Evolutionary conservation across 2,888 invertebrate species (phyloP).

Genomic region (Parochlus steinenii): DNA sequence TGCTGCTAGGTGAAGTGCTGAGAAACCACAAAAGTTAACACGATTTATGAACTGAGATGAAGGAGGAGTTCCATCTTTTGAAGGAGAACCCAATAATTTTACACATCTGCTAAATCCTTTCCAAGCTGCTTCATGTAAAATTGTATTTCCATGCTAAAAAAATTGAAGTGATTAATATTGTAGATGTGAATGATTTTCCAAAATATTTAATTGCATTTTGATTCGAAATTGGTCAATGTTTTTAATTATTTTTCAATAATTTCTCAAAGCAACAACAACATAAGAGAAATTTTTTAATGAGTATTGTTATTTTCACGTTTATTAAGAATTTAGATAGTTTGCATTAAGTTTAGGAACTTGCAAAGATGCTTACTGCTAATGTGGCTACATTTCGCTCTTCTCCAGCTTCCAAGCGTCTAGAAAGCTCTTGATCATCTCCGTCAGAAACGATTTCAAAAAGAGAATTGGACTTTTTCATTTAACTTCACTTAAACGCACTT

Average conservation of each 20-base stretch:
- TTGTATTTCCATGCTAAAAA: slow-evolving; percentile 78
- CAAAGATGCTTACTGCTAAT: slow-evolving; percentile 9
- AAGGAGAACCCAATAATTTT: slow-evolving; percentile 39
- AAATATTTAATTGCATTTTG: no score
- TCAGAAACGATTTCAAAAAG: slow-evolving; percentile 6
- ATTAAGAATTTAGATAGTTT: no score
- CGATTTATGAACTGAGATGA: slow-evolving; percentile 5
- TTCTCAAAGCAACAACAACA: neutral
- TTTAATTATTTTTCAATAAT: neutral
- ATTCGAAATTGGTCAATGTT: no score
- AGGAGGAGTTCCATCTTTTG: no score
- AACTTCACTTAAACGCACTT: no score
- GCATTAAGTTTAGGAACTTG: no score
- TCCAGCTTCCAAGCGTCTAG: neutral
- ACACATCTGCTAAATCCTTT: slow-evolving; percentile 81
- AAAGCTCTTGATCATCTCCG: slow-evolving; percentile 4
- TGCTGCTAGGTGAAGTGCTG: slow-evolving; percentile 84
- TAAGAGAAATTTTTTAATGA: neutral
- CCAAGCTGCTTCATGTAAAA: slow-evolving; percentile 89
- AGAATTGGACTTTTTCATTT: no score
- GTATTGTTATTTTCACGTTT: no score
- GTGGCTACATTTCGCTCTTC: slow-evolving; percentile 11
- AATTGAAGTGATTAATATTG: neutral
- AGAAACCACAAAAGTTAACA: slow-evolving; percentile 47
- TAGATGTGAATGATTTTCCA: neutral